Percentiles rank a stretch among this genome's conserved stretches.
phyloP scores from a whole-genome alignment of 2,888 invertebrate genomes.

The Serripes groenlandicus region DNA sequence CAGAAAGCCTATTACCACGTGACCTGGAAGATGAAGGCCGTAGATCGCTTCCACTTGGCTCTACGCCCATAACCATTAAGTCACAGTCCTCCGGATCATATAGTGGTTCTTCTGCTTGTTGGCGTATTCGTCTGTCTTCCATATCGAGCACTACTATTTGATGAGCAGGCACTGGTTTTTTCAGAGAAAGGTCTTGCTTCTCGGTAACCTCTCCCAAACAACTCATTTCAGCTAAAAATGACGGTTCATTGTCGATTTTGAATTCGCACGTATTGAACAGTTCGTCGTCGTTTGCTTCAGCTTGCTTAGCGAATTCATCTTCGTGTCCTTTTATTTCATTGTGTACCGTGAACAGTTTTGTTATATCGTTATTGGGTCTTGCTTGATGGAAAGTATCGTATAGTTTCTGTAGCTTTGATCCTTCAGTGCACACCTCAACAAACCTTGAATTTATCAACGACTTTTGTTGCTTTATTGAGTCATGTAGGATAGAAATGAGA shows the following conservation, averaged over 20 bases:
- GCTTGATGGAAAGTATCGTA: constrained; percentile 78
- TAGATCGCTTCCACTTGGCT: constrained; percentile 14
- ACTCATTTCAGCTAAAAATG: constrained; percentile 80
- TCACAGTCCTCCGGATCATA: constrained; percentile 63
- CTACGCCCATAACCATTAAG: constrained; percentile 52
- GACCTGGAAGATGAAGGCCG: constrained; percentile 14
- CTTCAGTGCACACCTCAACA: constrained; percentile 78
- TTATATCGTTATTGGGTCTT: constrained; percentile 75
- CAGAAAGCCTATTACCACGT: constrained; percentile 11
- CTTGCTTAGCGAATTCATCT: constrained; percentile 73
- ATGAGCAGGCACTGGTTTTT: constrained; percentile 76
- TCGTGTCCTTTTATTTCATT: constrained; percentile 79
- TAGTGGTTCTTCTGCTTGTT: constrained; percentile 57
- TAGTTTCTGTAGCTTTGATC: constrained; percentile 78
- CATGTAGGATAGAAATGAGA: constrained; percentile 73
- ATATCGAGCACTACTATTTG: constrained; percentile 75
- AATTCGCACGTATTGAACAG: constrained; percentile 77
- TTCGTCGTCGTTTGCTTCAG: constrained; percentile 76
- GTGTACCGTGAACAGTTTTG: constrained; percentile 78
- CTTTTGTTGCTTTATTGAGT: constrained; percentile 79
- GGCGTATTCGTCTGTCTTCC: constrained; percentile 47
- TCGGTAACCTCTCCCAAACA: constrained; percentile 79
- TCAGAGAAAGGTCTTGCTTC: constrained; percentile 72
- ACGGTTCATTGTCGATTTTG: constrained; percentile 77
- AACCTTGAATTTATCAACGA: constrained; percentile 76